These are phyloP conservation scores for Thinocorus orbignyianus DNA, from an alignment of 2,113 vertebrate genomes.

Conservation along the genomic window DNA sequence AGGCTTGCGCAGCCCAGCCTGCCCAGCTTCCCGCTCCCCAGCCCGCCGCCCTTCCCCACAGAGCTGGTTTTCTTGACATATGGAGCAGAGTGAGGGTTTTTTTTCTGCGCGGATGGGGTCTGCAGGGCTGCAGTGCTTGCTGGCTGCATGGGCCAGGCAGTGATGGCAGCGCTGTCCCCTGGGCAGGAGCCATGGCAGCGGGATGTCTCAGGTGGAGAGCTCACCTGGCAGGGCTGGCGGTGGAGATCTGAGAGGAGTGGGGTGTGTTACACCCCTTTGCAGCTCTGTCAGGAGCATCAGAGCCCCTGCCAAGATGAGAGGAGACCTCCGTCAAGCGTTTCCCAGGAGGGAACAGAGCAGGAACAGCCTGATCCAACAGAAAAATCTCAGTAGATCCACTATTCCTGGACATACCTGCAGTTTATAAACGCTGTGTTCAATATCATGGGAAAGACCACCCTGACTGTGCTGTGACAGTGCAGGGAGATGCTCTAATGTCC, in stretches of 20 bases:
- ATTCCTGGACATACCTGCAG: fast-evolving
- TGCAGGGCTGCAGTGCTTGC: background rate
- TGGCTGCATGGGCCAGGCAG: fast-evolving
- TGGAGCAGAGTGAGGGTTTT: fast-evolving
- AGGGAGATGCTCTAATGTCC: fast-evolving
- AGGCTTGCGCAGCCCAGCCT: background rate
- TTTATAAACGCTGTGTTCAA: fast-evolving
- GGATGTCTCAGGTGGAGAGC: fast-evolving
- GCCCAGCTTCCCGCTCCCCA: fast-evolving
- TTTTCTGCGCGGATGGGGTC: fast-evolving
- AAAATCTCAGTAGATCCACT: fast-evolving
- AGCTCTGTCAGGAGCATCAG: background rate
- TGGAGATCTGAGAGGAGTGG: background rate
- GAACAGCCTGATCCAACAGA: background rate
- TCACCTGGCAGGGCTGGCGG: background rate
- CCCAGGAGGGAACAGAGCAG: background rate
- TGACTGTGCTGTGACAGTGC: background rate
- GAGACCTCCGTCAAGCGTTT: background rate
- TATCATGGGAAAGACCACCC: background rate
- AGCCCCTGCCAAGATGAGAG: background rate
- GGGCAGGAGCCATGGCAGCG: background rate
- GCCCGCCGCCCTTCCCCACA: fast-evolving
- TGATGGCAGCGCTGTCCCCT: fast-evolving
- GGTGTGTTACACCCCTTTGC: fast-evolving
- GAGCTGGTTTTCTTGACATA: background rate